Evolutionary conservation across 2,113 vertebrate species (phyloP).

Genomic region (Atherinomorus stipes): DNA sequence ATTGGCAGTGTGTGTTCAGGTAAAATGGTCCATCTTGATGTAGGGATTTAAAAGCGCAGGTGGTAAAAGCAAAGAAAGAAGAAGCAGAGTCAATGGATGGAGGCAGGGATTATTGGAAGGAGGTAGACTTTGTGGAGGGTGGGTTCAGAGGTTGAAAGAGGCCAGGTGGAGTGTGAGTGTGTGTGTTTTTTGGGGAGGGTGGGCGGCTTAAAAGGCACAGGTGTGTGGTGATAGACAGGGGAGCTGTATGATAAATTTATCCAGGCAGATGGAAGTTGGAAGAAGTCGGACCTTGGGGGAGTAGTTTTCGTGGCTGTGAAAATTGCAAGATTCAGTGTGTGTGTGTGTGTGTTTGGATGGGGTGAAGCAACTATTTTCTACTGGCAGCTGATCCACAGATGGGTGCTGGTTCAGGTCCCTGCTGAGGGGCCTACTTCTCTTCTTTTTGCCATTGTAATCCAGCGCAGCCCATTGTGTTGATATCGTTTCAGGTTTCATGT

Average conservation of each 20-base stretch:
- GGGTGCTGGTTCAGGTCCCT: slow-evolving; percentile 67
- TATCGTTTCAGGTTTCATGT: slow-evolving; percentile 62
- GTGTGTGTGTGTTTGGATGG: slow-evolving; percentile 2
- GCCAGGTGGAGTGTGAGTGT: slow-evolving; percentile 67
- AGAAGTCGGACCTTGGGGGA: slow-evolving; percentile 55
- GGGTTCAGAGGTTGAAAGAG: slow-evolving; percentile 76
- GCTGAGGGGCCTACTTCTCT: slow-evolving; percentile 56
- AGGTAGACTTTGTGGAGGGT: slow-evolving; percentile 42
- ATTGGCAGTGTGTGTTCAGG: slow-evolving; percentile 58
- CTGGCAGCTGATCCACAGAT: slow-evolving; percentile 70
- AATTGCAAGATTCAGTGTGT: slow-evolving; percentile 49
- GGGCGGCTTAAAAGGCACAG: slow-evolving; percentile 57
- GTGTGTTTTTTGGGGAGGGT: slow-evolving; percentile 37
- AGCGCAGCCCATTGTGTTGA: slow-evolving; percentile 55
- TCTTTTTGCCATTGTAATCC: slow-evolving; percentile 54
- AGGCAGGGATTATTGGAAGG: slow-evolving; percentile 59
- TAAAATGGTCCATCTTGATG: slow-evolving; percentile 69
- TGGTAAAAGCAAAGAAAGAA: slow-evolving; percentile 58
- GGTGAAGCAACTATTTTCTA: slow-evolving; percentile 37
- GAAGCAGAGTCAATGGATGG: slow-evolving; percentile 50
- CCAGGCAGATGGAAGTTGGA: slow-evolving; percentile 68
- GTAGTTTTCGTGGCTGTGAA: slow-evolving; percentile 61
- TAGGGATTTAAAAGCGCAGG: slow-evolving; percentile 77
- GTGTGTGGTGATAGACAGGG: slow-evolving; percentile 62
- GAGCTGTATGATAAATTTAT: slow-evolving; percentile 66